Percentiles rank a stretch among this genome's conserved stretches.
Conservation (phyloP, 2,888 invertebrate species). For the Asteroscopus sphinx region DNA sequence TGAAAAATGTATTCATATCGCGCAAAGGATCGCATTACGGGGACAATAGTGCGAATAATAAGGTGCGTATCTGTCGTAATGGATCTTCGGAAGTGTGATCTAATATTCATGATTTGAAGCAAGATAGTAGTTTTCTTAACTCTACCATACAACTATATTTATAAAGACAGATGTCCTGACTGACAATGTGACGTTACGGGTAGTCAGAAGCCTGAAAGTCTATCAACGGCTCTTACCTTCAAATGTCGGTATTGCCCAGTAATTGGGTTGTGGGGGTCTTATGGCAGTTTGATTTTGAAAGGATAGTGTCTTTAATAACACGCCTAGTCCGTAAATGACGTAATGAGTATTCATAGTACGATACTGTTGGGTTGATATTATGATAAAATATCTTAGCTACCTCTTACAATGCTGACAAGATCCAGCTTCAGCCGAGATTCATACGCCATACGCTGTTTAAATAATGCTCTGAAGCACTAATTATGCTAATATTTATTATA, state of each 20-base stretch:
- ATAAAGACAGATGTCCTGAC: too few species aligned
- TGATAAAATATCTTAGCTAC: conserved; percentile 8
- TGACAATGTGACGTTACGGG: too few species aligned
- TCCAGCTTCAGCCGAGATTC: conserved; percentile 12
- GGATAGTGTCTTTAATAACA: not conserved
- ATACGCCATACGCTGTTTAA: conserved; percentile 24
- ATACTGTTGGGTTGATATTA: conserved; percentile 4
- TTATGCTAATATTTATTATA: conserved; percentile 49
- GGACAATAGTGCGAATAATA: conserved; percentile 60
- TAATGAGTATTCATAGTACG: conserved; percentile 2
- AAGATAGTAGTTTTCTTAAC: conserved; percentile 17
- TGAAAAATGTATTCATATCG: conserved; percentile 75
- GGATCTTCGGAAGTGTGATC: conserved; percentile 25
- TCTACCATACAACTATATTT: not conserved
- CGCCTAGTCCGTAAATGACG: not conserved
- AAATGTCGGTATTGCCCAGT: too few species aligned
- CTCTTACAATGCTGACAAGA: conserved; percentile 22
- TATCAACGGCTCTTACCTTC: too few species aligned
- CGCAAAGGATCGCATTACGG: conserved; percentile 60
- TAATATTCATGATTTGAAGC: conserved; percentile 41
- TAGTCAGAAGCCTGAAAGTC: too few species aligned
- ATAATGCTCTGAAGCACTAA: conserved; percentile 39
- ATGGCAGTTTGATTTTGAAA: not conserved
- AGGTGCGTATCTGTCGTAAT: conserved; percentile 28
- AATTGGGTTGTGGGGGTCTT: not conserved